These are phyloP conservation scores for Etheostoma cragini DNA, from an alignment of 2,113 vertebrate genomes.

Conservation along the genomic window DNA sequence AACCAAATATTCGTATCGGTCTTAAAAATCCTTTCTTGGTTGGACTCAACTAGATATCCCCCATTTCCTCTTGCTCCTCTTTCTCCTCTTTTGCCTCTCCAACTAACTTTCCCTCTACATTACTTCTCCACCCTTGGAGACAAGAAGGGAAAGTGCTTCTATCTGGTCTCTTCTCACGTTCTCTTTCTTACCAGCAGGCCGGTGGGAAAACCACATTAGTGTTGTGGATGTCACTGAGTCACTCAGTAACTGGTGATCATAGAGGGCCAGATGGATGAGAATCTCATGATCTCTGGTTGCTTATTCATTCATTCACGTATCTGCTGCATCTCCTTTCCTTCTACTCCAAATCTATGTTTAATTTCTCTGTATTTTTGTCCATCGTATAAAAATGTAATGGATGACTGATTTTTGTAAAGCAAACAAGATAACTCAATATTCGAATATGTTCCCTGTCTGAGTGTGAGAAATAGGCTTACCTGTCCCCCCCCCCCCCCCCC, in stretches of 20 bases:
- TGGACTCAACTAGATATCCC: not conserved
- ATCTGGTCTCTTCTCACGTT: conserved; percentile 10
- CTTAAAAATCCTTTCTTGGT: no score
- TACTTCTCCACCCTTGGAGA: not conserved
- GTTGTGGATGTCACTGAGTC: conserved; percentile 28
- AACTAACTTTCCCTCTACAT: conserved; percentile 3
- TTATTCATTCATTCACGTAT: not conserved
- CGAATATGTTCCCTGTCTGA: not conserved
- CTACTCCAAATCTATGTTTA: not conserved
- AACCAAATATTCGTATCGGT: no score
- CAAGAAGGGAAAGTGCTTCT: conserved; percentile 7
- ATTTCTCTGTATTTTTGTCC: not conserved
- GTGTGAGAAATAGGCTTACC: not conserved
- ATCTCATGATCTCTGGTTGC: not conserved
- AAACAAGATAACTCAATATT: conserved; percentile 2
- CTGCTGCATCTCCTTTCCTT: not conserved
- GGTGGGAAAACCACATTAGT: conserved; percentile 8
- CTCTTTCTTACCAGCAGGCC: conserved; percentile 6
- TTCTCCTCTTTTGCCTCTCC: conserved; percentile 7
- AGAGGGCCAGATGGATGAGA: conserved; percentile 36
- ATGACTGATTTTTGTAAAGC: not conserved
- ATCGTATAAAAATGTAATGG: no score
- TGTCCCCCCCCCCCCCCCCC: not conserved
- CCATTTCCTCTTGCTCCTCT: not conserved
- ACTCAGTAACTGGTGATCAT: conserved; percentile 2